Base-by-base conservation (phyloP, 2,113 vertebrate genomes). In the Hassar affinis region DNA sequence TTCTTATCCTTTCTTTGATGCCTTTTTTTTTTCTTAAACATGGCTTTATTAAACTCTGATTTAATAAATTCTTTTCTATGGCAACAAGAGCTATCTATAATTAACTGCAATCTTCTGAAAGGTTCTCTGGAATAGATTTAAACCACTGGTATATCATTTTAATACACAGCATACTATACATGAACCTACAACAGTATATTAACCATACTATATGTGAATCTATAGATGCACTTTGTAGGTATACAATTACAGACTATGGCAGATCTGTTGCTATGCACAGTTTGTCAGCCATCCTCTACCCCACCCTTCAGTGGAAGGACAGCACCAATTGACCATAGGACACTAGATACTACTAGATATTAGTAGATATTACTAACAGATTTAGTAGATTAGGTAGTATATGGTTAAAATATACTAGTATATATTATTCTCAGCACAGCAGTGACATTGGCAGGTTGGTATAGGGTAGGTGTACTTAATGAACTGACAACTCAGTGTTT, bases 71-170 rank as follows among this genome's bases (percentile, higher is more conserved):
- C 74, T 78, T 66, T 38, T 75, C 47, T 79, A 72, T 83, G 84
- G 69, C 80, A 81, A 76, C 78, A 62, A 47, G n/a, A 66, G 59
- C 35, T 71, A 88, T 88, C 81, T 78, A 90, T 90, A 91, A 88
- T 91, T 90, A 81, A 90, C 59, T 66, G 42, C 66, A 78, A 71
- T 49, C 76, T 86, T 79, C 85, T 85, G 83, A 86, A 85, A 85
- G 68, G 85, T 85, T 27, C 0, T 79, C 74, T 80, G 27, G 68
- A 47, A 89, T 80, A 52, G 80, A 56, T 35, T 86, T 78, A 86
- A 87, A 87, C 87, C 87, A 49, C 38, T 5, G 5, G 57, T 82
- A 82, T 49, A 61, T 30, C 47, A 47, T 62, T 38, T 51, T 30
- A 82, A 75, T 49, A 52, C 62, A 75, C 38, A 42, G 38, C 38